These are phyloP conservation scores for Tachysurus vachellii DNA, from an alignment of 2,113 vertebrate genomes.

Conservation along the genomic window DNA sequence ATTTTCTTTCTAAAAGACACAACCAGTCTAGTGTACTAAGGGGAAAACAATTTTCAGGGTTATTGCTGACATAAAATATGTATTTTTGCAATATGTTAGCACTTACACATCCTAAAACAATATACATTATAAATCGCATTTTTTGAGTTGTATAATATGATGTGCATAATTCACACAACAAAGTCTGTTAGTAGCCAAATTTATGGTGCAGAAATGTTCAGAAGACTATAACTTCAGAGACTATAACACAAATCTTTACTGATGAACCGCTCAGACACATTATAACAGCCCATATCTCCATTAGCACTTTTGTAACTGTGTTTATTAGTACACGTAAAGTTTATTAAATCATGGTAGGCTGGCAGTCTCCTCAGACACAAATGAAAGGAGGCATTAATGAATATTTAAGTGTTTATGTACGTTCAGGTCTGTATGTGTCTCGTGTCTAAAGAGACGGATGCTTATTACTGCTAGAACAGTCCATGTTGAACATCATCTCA, in stretches of 20 bases:
- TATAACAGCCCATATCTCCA: neutral
- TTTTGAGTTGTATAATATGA: neutral
- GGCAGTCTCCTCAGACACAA: slow-evolving; percentile 8
- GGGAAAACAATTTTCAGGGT: neutral
- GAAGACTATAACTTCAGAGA: neutral
- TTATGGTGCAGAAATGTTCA: neutral
- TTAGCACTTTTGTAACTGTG: neutral
- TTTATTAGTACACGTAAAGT: neutral
- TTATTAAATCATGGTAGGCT: slow-evolving; percentile 1
- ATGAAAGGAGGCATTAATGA: slow-evolving; percentile 53
- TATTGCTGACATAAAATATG: neutral
- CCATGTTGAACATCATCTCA: neutral
- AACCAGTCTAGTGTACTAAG: neutral
- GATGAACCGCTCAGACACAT: neutral
- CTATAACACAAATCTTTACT: neutral
- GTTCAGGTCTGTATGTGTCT: neutral
- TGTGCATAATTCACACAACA: neutral
- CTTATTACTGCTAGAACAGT: neutral
- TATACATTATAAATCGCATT: neutral
- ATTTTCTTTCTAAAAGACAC: neutral
- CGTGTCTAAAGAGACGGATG: neutral
- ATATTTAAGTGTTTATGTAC: slow-evolving; percentile 59
- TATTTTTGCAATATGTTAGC: neutral
- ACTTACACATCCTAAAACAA: neutral
- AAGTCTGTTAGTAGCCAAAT: neutral